Evolutionary conservation across 2,888 invertebrate genomes (phyloP).

Genomic region (Augiades crinisus): DNA sequence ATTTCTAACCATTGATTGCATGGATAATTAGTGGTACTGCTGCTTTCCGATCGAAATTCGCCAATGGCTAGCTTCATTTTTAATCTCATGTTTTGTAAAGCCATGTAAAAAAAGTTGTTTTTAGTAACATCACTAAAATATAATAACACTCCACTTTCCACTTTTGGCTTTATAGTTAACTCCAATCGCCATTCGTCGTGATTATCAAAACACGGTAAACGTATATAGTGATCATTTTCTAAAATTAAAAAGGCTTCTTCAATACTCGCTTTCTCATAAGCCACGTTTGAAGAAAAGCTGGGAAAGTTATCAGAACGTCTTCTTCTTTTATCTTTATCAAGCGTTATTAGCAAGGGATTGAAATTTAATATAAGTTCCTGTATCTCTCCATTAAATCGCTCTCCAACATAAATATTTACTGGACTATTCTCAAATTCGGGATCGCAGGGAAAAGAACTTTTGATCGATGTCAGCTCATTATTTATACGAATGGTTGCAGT

Average conservation of each 20-base stretch:
- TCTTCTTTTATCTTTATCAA: conserved; percentile 39
- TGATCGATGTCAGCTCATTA: conserved; percentile 50
- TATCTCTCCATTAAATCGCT: conserved; percentile 68
- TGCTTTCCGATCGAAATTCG: conserved; percentile 52
- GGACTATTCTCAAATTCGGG: conserved; percentile 60
- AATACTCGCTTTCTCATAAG: conserved; percentile 57
- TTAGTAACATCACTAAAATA: conserved; percentile 48
- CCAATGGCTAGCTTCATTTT: conserved; percentile 55
- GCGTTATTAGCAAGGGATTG: conserved; percentile 53
- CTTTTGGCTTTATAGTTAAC: conserved; percentile 59
- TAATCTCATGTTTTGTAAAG: conserved; percentile 60
- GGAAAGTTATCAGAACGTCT: conserved; percentile 46
- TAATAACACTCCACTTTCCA: conserved; percentile 57
- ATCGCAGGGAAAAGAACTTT: conserved; percentile 58
- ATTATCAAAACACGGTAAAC: conserved; percentile 60
- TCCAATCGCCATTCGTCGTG: conserved; percentile 62
- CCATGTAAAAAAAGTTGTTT: conserved; percentile 54
- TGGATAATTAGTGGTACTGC: conserved; percentile 55
- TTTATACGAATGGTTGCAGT: conserved; percentile 61
- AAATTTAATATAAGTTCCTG: conserved; percentile 73
- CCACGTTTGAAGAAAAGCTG: conserved; percentile 55
- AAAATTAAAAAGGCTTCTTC: conserved; percentile 62
- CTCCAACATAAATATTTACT: conserved; percentile 62
- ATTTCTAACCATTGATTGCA: conserved; percentile 68
- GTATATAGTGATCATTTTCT: conserved; percentile 56